A percentile compares a stretch with the other conserved stretches of the same genome.
Conservation (phyloP, 2,113 vertebrate species). For the Pseudorhombus dupliciocellatus region DNA sequence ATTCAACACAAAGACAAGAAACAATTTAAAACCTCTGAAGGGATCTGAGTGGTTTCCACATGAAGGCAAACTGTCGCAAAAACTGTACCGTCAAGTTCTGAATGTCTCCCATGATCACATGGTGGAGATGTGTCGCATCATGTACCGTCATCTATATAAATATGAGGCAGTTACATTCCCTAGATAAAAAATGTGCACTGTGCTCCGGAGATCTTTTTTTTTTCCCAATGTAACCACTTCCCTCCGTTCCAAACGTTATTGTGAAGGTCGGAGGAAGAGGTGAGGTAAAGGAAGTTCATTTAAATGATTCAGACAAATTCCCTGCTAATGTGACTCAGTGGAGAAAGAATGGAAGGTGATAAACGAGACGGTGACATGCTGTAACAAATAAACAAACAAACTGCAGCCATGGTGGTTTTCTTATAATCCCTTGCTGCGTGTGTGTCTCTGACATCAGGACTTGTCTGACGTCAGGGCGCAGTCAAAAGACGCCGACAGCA, state of each 20-base stretch:
- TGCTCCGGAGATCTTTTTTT: not conserved
- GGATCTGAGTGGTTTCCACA: slow-evolving; percentile 12
- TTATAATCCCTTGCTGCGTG: not conserved
- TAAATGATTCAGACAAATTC: slow-evolving; percentile 27
- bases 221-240: slow-evolving; percentile 1
- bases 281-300: slow-evolving; percentile 4
- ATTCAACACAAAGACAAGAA: slow-evolving; percentile 6
- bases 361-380: slow-evolving; percentile 15
- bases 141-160: slow-evolving; percentile 60
- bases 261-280: not conserved
- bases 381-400: not conserved
- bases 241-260: not conserved
- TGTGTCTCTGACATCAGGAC: slow-evolving; percentile 75
- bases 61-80: not conserved
- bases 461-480: slow-evolving; percentile 90
- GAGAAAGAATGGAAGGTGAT: not conserved
- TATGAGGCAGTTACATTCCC: slow-evolving; percentile 25
- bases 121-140: not conserved
- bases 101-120: not conserved
- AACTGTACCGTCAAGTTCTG: not conserved
- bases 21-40: not conserved
- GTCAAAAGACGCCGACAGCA: slow-evolving; percentile 92
- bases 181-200: not conserved
- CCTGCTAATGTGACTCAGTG: slow-evolving; percentile 18
- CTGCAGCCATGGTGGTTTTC: slow-evolving; percentile 1